Percentiles rank a stretch among this genome's conserved stretches.
phyloP scores from a whole-genome alignment of 2,113 vertebrate genomes.

The Colius striatus region DNA sequence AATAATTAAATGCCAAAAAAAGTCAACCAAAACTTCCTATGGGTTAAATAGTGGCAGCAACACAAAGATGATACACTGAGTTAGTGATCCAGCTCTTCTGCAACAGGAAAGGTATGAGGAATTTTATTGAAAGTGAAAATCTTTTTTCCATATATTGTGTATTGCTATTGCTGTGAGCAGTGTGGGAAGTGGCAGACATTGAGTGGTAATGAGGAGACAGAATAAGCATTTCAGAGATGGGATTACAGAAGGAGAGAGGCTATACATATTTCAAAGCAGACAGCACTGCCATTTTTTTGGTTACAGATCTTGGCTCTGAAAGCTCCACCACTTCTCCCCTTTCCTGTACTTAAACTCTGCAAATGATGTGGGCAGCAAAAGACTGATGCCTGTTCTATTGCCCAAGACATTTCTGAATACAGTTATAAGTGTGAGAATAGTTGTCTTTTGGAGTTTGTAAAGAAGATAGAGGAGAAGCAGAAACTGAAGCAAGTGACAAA shows the following conservation, averaged over 20 bases:
- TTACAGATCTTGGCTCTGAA: background rate
- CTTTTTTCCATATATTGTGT: background rate
- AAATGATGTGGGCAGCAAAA: background rate
- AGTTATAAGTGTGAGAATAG: background rate
- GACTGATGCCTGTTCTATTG: background rate
- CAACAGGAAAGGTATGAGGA: background rate
- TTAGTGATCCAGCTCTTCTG: background rate
- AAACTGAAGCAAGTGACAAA: background rate
- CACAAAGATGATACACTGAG: background rate
- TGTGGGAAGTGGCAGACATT: slow-evolving; percentile 50
- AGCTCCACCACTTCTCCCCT: background rate
- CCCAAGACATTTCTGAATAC: background rate
- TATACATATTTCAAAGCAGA: background rate
- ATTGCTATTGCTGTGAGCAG: background rate
- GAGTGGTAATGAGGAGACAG: background rate
- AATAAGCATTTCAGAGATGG: background rate
- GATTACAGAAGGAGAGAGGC: background rate
- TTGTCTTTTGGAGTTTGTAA: background rate
- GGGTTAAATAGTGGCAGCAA: background rate
- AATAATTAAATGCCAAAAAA: background rate
- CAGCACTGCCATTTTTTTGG: background rate
- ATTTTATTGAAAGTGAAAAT: background rate
- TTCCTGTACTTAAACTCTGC: background rate
- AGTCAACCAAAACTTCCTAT: background rate
- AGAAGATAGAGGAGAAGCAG: background rate